Conservation (phyloP, 2,888 invertebrate genomes). For the Drepana falcataria region DNA sequence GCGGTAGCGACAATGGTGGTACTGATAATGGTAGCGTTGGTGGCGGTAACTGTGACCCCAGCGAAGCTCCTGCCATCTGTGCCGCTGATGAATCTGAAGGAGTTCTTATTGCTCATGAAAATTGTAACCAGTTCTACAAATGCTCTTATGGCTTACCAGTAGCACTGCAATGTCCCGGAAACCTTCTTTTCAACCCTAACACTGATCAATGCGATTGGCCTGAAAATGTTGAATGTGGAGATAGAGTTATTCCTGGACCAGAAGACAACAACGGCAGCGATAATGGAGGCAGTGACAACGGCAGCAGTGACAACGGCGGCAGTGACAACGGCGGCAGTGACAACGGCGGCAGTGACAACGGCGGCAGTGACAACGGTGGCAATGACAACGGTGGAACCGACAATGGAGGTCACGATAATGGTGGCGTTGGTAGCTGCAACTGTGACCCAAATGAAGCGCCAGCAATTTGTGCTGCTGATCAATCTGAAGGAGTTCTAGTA, state of each 20-base stretch:
- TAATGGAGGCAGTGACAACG: background rate
- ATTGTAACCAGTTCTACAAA: slow-evolving; percentile 31
- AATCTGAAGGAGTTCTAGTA: slow-evolving; percentile 3
- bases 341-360: background rate
- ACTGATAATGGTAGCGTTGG: slow-evolving; percentile 8
- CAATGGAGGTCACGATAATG: background rate
- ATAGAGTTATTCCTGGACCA: slow-evolving; percentile 19
- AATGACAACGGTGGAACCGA: background rate
- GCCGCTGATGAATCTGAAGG: slow-evolving; percentile 24
- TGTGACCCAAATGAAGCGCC: background rate
- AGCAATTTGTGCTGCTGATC: background rate
- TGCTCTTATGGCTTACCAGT: slow-evolving; percentile 21
- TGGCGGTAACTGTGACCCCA: slow-evolving; percentile 15
- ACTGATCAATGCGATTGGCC: slow-evolving; percentile 32
- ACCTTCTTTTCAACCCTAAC: slow-evolving; percentile 26
- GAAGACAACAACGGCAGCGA: slow-evolving; percentile 3
- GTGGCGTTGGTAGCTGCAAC: background rate
- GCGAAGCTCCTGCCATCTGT: slow-evolving; percentile 25
- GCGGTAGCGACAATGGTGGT: slow-evolving; percentile 2
- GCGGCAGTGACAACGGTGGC: background rate
- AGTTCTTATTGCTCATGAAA: slow-evolving; percentile 24
- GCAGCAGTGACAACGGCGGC: background rate
- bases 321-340: background rate
- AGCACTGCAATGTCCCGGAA: slow-evolving; percentile 16
- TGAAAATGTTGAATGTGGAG: slow-evolving; percentile 28